Percentiles rank a stretch among this genome's conserved stretches.
Evolutionary conservation across 2,888 invertebrate species (phyloP).

Genomic region (Parelbella ahira): DNA sequence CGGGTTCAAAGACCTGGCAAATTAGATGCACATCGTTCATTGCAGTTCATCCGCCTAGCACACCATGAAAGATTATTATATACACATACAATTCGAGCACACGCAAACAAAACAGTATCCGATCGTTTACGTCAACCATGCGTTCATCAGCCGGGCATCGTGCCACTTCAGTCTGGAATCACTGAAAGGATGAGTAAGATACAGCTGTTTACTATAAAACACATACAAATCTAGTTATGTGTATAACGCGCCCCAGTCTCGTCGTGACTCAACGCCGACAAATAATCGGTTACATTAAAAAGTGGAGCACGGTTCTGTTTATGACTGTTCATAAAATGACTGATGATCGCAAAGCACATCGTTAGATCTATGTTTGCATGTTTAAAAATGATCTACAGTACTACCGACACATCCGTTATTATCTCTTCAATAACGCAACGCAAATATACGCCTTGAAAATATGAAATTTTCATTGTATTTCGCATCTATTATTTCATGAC

Average conservation of each 20-base stretch:
- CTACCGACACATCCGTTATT: no score
- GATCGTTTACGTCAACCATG: slow-evolving; percentile 12
- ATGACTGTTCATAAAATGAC: neutral
- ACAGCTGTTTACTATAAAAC: slow-evolving; percentile 15
- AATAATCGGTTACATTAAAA: slow-evolving; percentile 17
- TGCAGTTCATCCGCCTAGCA: slow-evolving; percentile 45
- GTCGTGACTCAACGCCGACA: slow-evolving; percentile 17
- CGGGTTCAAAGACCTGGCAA: slow-evolving; percentile 63
- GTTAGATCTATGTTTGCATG: no score
- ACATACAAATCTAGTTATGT: slow-evolving; percentile 2
- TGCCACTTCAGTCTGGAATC: slow-evolving; percentile 35
- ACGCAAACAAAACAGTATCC: slow-evolving; percentile 26
- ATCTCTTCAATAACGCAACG: no score
- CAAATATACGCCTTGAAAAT: no score
- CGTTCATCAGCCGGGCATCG: neutral
- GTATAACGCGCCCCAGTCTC: slow-evolving; percentile 13
- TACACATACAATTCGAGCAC: slow-evolving; percentile 30
- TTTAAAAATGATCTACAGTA: no score
- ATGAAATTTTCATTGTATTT: no score
- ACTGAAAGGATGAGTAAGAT: slow-evolving; percentile 45
- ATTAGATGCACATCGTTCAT: slow-evolving; percentile 43
- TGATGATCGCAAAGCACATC: no score
- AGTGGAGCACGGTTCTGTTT: slow-evolving; percentile 19
- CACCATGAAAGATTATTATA: slow-evolving; percentile 4
- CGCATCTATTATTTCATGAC: no score